phyloP scores from a whole-genome alignment of 2,113 vertebrate species.

The Tenrec ecaudatus region DNA sequence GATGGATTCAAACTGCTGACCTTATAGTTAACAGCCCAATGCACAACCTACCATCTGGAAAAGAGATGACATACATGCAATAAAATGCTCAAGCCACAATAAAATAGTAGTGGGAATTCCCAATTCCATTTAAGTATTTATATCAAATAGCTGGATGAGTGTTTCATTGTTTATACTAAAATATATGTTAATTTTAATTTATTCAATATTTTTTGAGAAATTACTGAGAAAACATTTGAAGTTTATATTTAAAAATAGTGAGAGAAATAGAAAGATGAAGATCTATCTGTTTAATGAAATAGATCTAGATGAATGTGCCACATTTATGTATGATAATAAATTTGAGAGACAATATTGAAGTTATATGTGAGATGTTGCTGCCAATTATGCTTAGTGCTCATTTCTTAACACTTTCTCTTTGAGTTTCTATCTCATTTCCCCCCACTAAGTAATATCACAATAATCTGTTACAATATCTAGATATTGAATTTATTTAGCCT shows the following conservation, averaged over 20 bases:
- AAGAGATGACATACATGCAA: background rate
- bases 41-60: no score
- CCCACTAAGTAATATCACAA: slow-evolving; percentile 23
- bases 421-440: background rate
- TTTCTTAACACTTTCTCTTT: slow-evolving; percentile 20
- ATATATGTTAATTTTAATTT: background rate
- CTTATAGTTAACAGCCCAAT: no score
- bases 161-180: slow-evolving; percentile 1
- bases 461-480: slow-evolving; percentile 33
- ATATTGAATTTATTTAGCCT: slow-evolving; percentile 53
- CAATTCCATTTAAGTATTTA: background rate
- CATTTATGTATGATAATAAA: background rate
- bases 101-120: background rate
- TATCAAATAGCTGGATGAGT: background rate
- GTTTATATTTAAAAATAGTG: background rate
- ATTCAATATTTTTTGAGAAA: background rate
- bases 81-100: background rate
- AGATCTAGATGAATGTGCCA: background rate
- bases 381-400: background rate
- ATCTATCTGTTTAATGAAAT: background rate
- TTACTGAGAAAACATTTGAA: background rate
- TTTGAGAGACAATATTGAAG: background rate
- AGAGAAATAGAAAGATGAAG: background rate
- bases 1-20: no score
- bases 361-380: background rate